phyloP scores from a whole-genome alignment of 2,113 vertebrate genomes.

The Donacobius atricapilla region DNA sequence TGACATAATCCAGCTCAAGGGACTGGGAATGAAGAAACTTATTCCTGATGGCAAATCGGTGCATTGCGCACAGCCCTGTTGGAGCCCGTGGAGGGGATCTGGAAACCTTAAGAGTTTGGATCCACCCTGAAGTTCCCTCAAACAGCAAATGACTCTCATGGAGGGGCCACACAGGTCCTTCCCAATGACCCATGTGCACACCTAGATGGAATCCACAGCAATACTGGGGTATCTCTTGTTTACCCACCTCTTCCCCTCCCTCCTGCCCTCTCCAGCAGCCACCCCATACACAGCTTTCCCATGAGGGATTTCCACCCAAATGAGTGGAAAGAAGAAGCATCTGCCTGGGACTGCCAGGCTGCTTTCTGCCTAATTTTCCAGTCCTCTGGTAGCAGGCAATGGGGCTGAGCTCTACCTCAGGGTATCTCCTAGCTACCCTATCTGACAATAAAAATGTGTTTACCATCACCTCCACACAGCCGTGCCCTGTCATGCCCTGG shows the following conservation, averaged over 20 bases:
- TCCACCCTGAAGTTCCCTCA: not conserved
- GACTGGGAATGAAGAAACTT: not conserved
- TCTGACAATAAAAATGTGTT: not conserved
- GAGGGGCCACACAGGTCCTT: not conserved
- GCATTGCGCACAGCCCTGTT: not conserved
- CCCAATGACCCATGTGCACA: not conserved
- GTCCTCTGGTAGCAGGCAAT: not conserved
- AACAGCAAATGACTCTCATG: not conserved
- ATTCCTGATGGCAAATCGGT: not conserved
- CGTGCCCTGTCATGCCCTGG: not conserved
- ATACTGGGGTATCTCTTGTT: not conserved
- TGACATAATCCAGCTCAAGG: constrained; percentile 23
- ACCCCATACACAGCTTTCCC: not conserved
- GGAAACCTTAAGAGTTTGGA: not conserved
- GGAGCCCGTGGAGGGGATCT: not conserved
- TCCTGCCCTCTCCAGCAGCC: not conserved
- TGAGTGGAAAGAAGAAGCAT: not conserved
- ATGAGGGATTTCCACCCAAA: rapidly evolving
- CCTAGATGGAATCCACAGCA: not conserved
- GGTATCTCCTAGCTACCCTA: not conserved
- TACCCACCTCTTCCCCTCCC: not conserved
- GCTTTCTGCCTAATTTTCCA: not conserved
- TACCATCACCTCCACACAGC: rapidly evolving
- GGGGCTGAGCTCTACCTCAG: not conserved
- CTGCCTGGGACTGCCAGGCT: not conserved